Evolutionary conservation across 2,888 invertebrate genomes (phyloP).

Genomic region (Oxyteleia sp.): DNA sequence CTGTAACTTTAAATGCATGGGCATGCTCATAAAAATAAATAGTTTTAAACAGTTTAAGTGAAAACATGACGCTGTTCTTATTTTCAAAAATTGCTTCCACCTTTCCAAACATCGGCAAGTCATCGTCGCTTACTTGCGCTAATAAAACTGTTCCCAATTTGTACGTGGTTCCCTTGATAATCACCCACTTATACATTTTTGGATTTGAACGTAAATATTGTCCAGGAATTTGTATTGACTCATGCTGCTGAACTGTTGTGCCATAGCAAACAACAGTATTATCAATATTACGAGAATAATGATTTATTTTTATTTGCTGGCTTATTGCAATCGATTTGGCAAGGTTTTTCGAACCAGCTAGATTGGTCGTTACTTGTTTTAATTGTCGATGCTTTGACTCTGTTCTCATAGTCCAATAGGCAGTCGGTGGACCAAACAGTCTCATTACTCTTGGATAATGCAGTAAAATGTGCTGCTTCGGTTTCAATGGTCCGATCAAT

Average conservation of each 20-base stretch:
- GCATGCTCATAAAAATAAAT: slow-evolving; percentile 18
- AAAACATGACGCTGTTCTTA: slow-evolving; percentile 14
- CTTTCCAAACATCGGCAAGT: slow-evolving; percentile 26
- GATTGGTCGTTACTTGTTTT: slow-evolving; percentile 10
- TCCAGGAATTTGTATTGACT: no score
- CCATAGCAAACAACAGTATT: slow-evolving; percentile 2
- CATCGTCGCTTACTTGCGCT: slow-evolving; percentile 12
- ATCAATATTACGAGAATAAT: neutral
- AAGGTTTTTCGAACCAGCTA: slow-evolving; percentile 19
- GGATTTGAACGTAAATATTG: no score
- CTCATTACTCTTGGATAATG: slow-evolving; percentile 21
- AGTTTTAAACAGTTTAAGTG: slow-evolving; percentile 12
- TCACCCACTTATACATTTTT: slow-evolving; percentile 11
- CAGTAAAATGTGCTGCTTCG: slow-evolving; percentile 2
- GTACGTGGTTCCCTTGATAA: slow-evolving; percentile 22
- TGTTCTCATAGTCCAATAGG: neutral
- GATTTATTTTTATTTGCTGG: neutral
- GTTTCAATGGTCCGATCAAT: slow-evolving; percentile 20
- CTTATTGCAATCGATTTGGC: slow-evolving; percentile 11
- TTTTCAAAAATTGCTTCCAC: slow-evolving; percentile 18
- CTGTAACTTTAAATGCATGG: slow-evolving; percentile 19
- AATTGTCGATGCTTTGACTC: slow-evolving; percentile 10
- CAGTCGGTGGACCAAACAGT: slow-evolving; percentile 4
- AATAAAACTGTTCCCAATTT: slow-evolving; percentile 21
- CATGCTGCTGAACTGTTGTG: neutral